Evolutionary conservation across 1,140 invertebrate genomes (phyloP).

Genomic region (Eupristina koningsbergeri): DNA sequence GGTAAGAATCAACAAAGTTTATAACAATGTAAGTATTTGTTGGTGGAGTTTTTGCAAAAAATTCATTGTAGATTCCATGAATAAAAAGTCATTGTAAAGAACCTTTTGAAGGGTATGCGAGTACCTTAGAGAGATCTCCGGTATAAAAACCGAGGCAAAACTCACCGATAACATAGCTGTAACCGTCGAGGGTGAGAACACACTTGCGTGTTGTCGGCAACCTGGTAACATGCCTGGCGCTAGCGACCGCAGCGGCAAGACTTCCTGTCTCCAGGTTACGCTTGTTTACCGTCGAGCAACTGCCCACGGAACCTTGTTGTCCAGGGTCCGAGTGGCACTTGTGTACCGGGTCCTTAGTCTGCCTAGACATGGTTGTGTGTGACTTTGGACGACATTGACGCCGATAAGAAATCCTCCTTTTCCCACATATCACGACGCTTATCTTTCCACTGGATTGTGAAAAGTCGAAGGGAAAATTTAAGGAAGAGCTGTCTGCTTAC

Average conservation of each 20-base stretch:
- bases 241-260: slow-evolving; percentile 35
- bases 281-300: neutral
- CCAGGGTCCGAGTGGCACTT: slow-evolving; percentile 78
- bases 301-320: neutral
- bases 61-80: too few species aligned
- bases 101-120: too few species aligned
- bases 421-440: neutral
- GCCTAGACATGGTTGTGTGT: slow-evolving; percentile 63
- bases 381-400: neutral
- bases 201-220: slow-evolving; percentile 77
- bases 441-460: neutral
- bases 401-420: neutral
- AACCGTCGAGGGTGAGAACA: slow-evolving; percentile 84
- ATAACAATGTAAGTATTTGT: too few species aligned
- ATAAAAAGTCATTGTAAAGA: too few species aligned
- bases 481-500: too few species aligned
- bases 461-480: too few species aligned
- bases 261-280: slow-evolving; percentile 39
- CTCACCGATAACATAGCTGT: slow-evolving; percentile 88
- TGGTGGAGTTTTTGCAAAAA: too few species aligned
- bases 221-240: slow-evolving; percentile 50
- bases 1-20: too few species aligned
- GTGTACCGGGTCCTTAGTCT: slow-evolving; percentile 76
- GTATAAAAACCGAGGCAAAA: slow-evolving; percentile 43
- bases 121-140: too few species aligned